Evolutionary conservation across 2,797 vertebrate species (phyloP), one percentile per base, ranked within the genome.

Genomic region (Prunella strophiata): DNA sequence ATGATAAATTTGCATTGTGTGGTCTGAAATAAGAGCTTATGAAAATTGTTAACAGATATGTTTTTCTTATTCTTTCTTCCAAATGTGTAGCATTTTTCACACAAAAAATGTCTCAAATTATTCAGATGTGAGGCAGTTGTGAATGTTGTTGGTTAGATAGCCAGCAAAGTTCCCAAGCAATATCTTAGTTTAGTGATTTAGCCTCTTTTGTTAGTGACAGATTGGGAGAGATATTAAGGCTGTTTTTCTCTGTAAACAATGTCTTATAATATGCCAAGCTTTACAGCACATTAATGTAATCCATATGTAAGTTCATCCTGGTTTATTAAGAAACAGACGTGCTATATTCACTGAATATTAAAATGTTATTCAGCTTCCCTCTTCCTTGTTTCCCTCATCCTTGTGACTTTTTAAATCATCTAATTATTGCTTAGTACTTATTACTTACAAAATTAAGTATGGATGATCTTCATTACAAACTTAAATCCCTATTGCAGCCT

Each of bases 201-300:
- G 32, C 7, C 20, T 34, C 55, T 80, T 76, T 57, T 57, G 17
- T 38, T 67, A 83, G 42, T 57, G 65, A 85, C 78, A 83, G 68
- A 80, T 5, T 61, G 77, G 32, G 51, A 63, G 52, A 67, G 57
- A 42, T 88, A 93, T 54, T 89, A 83, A 91, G 45, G 61, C 38
- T 80, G 23, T 61, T 92, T 94, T 89, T 40, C 30, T 91, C 29
- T 72, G 51, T 91, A 85, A 94, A 62, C 75, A 92, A 45, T 68
- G 34, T 75, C 47, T 88, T 80, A 50, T 11, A 76, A 63, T 6
- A 36, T 43, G 43, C 50, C 72, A 85, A 77, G 40, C 43, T 87
- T 90, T 83, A 71, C 50, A 85, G 71, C 43, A 82, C 1, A 0
- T 62, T 73, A 89, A 55, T 83, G 72, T 91, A 85, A 71, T 54